Conservation (phyloP, 2,888 invertebrate species). For the Anorthoa munda region DNA sequence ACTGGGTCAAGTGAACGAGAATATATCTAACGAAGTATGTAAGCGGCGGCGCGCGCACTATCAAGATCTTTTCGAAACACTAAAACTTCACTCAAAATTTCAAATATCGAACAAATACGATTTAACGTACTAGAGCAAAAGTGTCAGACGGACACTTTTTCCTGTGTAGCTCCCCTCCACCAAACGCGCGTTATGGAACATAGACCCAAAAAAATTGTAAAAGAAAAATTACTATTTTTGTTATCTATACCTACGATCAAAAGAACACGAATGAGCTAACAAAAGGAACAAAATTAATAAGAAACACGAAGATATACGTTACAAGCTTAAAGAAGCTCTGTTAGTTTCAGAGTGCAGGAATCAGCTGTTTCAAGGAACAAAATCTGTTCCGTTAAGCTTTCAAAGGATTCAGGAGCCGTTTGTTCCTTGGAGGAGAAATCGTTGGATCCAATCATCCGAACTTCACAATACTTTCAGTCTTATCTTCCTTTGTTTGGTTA, state of each 20-base stretch:
- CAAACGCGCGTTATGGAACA: too few species aligned
- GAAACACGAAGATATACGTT: not conserved
- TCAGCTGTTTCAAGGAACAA: constrained; percentile 6
- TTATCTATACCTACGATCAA: not conserved
- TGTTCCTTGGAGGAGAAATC: not conserved
- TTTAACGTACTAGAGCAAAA: too few species aligned
- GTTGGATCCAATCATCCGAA: not conserved
- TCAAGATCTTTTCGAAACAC: too few species aligned
- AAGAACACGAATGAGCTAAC: not conserved
- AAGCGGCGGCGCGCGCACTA: too few species aligned
- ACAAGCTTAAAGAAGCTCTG: not conserved
- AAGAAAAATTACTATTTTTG: not conserved
- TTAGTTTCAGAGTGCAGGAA: not conserved
- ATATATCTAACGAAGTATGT: too few species aligned
- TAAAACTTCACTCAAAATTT: too few species aligned
- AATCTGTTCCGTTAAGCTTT: constrained; percentile 3
- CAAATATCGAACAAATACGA: too few species aligned
- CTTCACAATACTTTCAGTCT: not conserved
- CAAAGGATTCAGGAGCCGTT: constrained; percentile 32
- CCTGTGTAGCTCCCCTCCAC: too few species aligned
- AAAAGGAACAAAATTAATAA: not conserved
- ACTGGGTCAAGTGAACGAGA: too few species aligned
- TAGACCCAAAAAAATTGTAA: not conserved
- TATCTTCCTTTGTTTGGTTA: constrained; percentile 15
- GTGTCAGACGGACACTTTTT: too few species aligned